phyloP scores from a whole-genome alignment of 2,888 invertebrate species.

The Napeogenes inachia region DNA sequence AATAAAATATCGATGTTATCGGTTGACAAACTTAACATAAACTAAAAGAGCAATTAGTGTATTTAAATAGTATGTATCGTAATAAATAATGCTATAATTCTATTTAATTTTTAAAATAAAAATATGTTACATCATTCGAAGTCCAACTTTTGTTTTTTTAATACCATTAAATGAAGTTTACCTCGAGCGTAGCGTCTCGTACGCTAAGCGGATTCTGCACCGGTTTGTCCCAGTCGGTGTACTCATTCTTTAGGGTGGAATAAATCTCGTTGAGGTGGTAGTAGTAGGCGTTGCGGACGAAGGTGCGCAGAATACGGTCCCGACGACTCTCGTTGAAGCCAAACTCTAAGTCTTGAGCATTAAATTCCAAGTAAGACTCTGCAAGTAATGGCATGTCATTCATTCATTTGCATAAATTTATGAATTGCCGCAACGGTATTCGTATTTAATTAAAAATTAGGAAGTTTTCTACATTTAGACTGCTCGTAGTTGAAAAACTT shows the following conservation, averaged over 20 bases:
- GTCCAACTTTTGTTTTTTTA: constrained; percentile 16
- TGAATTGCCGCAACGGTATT: constrained; percentile 36
- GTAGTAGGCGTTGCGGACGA: constrained; percentile 95
- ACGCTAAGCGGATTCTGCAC: constrained; percentile 91
- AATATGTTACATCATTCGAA: constrained; percentile 9
- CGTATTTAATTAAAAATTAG: constrained; percentile 39
- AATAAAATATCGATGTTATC: too few species aligned
- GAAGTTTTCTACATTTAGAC: constrained; percentile 19
- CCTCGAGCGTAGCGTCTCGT: constrained; percentile 88
- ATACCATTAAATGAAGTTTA: constrained; percentile 35
- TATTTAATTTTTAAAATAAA: not conserved
- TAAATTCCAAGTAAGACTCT: constrained; percentile 89
- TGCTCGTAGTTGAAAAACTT: constrained; percentile 6
- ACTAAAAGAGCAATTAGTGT: too few species aligned
- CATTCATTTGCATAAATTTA: constrained; percentile 60
- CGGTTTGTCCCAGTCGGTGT: constrained; percentile 96
- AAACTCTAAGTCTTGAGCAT: constrained; percentile 90
- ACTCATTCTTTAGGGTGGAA: constrained; percentile 95
- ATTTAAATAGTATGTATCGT: too few species aligned
- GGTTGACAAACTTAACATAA: too few species aligned
- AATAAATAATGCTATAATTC: too few species aligned
- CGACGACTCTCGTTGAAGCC: constrained; percentile 93
- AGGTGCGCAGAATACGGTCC: constrained; percentile 91
- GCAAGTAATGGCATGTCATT: constrained; percentile 61
- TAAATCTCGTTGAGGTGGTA: constrained; percentile 97